phyloP scores from a whole-genome alignment of 2,113 vertebrate genomes.

The Lutjanus erythropterus region DNA sequence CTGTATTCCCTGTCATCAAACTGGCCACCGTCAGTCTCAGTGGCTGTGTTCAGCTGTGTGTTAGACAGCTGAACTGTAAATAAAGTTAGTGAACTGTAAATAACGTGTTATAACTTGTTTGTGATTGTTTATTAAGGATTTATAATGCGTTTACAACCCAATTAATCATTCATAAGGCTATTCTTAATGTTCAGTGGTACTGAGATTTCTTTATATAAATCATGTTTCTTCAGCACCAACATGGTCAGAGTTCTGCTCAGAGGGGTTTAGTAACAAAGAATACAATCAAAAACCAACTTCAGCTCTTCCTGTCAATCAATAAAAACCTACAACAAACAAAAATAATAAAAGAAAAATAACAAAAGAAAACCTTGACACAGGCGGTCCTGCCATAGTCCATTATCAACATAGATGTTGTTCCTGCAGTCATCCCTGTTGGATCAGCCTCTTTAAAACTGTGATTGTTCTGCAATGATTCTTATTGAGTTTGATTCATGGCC shows the following conservation, averaged over 20 bases:
- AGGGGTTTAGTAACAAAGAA: constrained; percentile 10
- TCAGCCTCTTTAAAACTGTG: neutral
- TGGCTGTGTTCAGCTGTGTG: too few species aligned
- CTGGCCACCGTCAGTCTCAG: too few species aligned
- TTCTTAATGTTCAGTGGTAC: too few species aligned
- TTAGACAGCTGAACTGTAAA: too few species aligned
- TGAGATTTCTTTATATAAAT: neutral
- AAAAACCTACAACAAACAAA: neutral
- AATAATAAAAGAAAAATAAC: constrained; percentile 11
- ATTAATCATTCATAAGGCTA: too few species aligned
- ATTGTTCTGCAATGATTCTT: neutral
- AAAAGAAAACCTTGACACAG: constrained; percentile 1
- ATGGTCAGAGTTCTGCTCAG: constrained; percentile 17
- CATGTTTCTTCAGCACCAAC: constrained; percentile 1
- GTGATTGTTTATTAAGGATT: too few species aligned
- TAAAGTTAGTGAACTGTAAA: too few species aligned
- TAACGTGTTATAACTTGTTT: too few species aligned
- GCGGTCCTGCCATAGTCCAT: neutral
- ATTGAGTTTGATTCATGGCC: neutral
- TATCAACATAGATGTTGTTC: neutral
- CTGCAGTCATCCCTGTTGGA: neutral
- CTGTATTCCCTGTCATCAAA: too few species aligned
- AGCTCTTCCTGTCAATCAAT: neutral
- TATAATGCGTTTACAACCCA: too few species aligned
- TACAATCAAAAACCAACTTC: constrained; percentile 10